Evolutionary conservation across 1,140 invertebrate genomes (phyloP).

Genomic region (Macrobrachium nipponense): DNA sequence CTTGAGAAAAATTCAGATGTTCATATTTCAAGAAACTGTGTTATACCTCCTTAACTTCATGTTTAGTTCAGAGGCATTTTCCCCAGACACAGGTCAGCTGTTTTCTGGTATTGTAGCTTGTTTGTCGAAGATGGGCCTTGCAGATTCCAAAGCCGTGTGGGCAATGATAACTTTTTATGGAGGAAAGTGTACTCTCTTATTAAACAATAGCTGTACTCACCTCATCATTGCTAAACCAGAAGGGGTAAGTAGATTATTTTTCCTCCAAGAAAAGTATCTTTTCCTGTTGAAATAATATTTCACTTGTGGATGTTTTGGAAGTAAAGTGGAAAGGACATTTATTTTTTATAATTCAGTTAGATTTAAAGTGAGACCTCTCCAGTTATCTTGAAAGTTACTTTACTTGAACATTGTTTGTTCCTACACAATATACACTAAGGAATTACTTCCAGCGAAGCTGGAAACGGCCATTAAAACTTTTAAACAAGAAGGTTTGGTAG

Average conservation of each 20-base stretch:
- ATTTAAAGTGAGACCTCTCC: not conserved
- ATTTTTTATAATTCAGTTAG: no score
- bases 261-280: no score
- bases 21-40: not conserved
- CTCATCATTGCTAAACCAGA: conserved; percentile 79
- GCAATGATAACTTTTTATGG: conserved; percentile 85
- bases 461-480: no score
- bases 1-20: not conserved
- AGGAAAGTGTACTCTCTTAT: conserved; percentile 77
- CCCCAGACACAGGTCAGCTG: conserved; percentile 74
- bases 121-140: conserved; percentile 76
- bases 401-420: not conserved
- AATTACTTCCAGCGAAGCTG: no score
- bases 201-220: conserved; percentile 82
- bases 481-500: no score
- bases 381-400: not conserved
- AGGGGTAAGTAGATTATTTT: conserved; percentile 70
- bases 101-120: conserved; percentile 82
- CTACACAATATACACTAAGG: no score
- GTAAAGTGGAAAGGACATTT: no score
- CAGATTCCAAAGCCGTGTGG: conserved; percentile 80
- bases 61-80: conserved; percentile 74
- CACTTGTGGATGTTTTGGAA: no score
- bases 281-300: no score
- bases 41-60: conserved; percentile 64